A percentile compares a stretch with the other conserved stretches of the same genome.
phyloP scores from a whole-genome alignment of 1,140 invertebrate species.

The Ganaspis sp. region DNA sequence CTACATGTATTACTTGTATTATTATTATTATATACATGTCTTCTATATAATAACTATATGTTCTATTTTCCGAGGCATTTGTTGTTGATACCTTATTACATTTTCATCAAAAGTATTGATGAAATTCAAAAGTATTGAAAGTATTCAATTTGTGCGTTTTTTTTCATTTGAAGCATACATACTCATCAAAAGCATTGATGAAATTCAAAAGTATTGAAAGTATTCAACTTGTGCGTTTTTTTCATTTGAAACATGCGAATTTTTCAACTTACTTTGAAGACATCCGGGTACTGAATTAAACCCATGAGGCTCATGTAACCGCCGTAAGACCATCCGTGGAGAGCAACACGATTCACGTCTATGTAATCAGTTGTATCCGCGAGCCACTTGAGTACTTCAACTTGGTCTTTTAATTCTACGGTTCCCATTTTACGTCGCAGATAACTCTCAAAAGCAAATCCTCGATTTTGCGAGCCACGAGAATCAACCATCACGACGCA shows the following conservation, averaged over 20 bases:
- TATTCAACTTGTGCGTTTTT: too few relatives aligned
- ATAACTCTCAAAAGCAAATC: constrained; percentile 93
- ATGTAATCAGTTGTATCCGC: constrained; percentile 90
- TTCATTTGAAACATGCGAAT: not conserved
- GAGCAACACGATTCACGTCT: constrained; percentile 93
- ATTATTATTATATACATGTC: too few relatives aligned
- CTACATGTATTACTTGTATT: too few relatives aligned
- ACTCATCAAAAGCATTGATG: too few relatives aligned
- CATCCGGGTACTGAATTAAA: constrained; percentile 86
- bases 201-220: too few relatives aligned
- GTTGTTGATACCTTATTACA: too few relatives aligned
- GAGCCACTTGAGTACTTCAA: constrained; percentile 93
- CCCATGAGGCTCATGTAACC: constrained; percentile 92
- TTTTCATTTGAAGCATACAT: too few relatives aligned
- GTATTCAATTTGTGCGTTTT: too few relatives aligned
- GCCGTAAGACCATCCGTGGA: constrained; percentile 99
- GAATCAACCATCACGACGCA: constrained; percentile 97
- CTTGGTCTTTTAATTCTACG: constrained; percentile 96
- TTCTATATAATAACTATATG: too few relatives aligned
- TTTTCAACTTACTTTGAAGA: constrained; percentile 86
- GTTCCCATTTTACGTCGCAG: constrained; percentile 93
- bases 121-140: too few relatives aligned
- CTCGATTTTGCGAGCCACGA: constrained; percentile 94
- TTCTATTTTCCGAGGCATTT: too few relatives aligned
- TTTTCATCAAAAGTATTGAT: too few relatives aligned